These are phyloP conservation scores for Malurus cyaneus DNA, from an alignment of 2,113 vertebrate species.

Conservation along the genomic window DNA sequence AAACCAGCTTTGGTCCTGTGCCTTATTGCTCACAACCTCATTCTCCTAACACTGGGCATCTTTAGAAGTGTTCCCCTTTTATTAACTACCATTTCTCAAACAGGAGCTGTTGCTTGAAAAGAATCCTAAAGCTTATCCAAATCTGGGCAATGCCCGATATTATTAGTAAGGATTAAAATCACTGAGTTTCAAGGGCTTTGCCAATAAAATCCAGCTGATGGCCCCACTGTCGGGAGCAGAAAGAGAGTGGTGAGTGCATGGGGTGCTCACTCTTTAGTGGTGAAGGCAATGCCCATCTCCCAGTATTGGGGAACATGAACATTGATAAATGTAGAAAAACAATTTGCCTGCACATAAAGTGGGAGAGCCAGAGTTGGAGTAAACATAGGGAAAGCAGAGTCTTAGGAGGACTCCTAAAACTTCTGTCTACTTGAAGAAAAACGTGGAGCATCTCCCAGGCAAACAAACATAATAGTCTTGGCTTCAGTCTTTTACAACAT, in stretches of 20 bases:
- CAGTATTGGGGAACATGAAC: not conserved
- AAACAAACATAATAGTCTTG: not conserved
- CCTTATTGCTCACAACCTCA: not conserved
- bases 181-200: not conserved
- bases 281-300: not conserved
- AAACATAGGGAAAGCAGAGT: not conserved
- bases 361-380: not conserved
- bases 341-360: not conserved
- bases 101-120: not conserved
- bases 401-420: not conserved
- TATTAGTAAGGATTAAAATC: not conserved
- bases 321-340: not conserved
- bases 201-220: not conserved
- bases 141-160: not conserved
- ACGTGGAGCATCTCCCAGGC: not conserved
- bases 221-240: not conserved
- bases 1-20: not conserved
- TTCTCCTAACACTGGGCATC: not conserved
- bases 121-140: not conserved
- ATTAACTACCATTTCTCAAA: not conserved
- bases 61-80: not conserved
- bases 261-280: not conserved
- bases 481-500: not conserved
- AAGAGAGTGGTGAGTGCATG: not conserved
- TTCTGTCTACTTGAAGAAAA: not conserved